Evolutionary conservation across 2,113 vertebrate genomes (phyloP).

Genomic region (Lampris incognitus): DNA sequence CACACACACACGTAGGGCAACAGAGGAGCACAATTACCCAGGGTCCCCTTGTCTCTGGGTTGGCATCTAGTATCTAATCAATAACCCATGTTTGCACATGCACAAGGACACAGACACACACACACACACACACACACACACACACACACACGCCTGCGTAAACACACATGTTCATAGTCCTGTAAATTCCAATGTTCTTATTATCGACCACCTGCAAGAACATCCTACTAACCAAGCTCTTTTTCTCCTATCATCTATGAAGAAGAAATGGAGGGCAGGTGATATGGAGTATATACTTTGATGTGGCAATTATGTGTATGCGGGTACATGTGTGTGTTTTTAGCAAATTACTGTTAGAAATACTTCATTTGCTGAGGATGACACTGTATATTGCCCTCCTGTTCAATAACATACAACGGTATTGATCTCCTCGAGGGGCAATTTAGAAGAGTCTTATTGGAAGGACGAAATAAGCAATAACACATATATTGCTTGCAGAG

Average conservation of each 20-base stretch:
- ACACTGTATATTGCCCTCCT: constrained; percentile 26
- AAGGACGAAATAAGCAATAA: constrained; percentile 35
- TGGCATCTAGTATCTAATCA: constrained; percentile 50
- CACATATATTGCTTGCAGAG: constrained; percentile 19
- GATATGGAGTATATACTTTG: not conserved
- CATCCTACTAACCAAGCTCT: too few species aligned
- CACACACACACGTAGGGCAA: constrained; percentile 34
- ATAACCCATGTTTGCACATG: constrained; percentile 13
- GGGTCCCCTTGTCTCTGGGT: constrained; percentile 48
- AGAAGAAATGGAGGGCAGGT: too few species aligned
- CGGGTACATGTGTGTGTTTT: not conserved
- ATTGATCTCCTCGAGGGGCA: constrained; percentile 52
- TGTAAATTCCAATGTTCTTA: too few species aligned
- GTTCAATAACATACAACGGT: constrained; percentile 31
- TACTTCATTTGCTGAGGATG: constrained; percentile 1
- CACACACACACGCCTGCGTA: not conserved
- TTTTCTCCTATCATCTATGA: too few species aligned
- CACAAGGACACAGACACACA: not conserved
- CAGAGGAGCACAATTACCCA: constrained; percentile 64
- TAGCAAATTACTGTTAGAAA: not conserved
- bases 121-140: constrained; percentile 18
- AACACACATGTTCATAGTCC: not conserved
- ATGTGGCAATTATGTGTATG: constrained; percentile 5
- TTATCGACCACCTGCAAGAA: too few species aligned
- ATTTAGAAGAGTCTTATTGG: constrained; percentile 46